Evolutionary conservation across 2,797 vertebrate genomes (phyloP), one percentile per base, ranked within the genome.

Genomic region (Cryptoblepharus egeriae): DNA sequence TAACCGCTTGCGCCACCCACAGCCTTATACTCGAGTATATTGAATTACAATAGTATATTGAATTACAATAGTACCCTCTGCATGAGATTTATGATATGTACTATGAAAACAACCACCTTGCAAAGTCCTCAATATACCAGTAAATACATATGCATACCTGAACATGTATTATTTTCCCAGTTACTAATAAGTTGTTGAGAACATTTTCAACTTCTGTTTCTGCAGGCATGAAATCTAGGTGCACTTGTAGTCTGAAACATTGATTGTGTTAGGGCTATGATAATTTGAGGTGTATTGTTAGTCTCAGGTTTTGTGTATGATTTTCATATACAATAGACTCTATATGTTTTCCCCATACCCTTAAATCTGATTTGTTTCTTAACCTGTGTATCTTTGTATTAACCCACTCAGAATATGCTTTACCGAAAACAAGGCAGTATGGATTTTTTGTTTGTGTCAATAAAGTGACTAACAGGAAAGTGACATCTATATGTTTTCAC

Each of bases 401-500:
- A 24, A 35, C 24, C 64, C 12, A 55, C 30, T 2, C 0, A 16
- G 37, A 85, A 73, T 74, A 86, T 76, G 80, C 64, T 75, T 65
- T 63, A 49, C 45, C 35, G 68, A 75, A 75, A 61, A 3, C 75
- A 67, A 75, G 35, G 63, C 68, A 58, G 73, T 35, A 28, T 45
- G 73, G 82, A 77, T 79, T 22, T 88, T 68, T 87, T 55, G 37
- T 85, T 89, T 82, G 85, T 49, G 71, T 70, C 60, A 71, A 80
- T 92, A 87, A 32, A 78, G 76, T 64, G 7, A n/a, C 82, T 80
- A 28, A 61, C 85, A 75, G 83, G 72, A 67, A 88, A 79, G 84
- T 83, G 67, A 82, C 91, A 82, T 88, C 84, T 88, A 82, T 92
- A 88, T 85, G 85, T 91, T 91, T 89, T 90, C 77, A 82, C 90